These are phyloP conservation scores for Leptinotarsa peninsularis DNA, from an alignment of 2,888 invertebrate genomes.

Conservation along the genomic window DNA sequence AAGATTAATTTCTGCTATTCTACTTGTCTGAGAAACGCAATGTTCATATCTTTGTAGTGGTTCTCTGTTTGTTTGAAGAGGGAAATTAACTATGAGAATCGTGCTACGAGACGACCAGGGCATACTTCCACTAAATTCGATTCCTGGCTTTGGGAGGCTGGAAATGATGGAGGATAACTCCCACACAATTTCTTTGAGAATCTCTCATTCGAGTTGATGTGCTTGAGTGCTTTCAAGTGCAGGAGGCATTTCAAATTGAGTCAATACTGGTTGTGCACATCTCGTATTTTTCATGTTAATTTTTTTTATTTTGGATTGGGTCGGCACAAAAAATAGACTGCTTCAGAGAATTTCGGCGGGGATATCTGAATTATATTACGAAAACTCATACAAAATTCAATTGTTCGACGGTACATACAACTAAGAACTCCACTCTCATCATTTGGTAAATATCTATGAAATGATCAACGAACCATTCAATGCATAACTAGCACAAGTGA, in stretches of 20 bases:
- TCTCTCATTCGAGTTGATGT: not conserved
- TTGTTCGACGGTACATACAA: too few relatives aligned
- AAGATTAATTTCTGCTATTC: constrained; percentile 21
- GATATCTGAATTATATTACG: too few relatives aligned
- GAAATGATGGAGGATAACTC: not conserved
- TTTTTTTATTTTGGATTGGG: too few relatives aligned
- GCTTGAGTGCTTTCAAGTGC: not conserved
- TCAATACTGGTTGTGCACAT: not conserved
- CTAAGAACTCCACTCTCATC: too few relatives aligned
- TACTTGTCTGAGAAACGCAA: constrained; percentile 6
- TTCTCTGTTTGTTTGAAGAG: constrained; percentile 15
- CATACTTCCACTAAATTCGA: constrained; percentile 12
- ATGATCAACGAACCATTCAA: too few relatives aligned
- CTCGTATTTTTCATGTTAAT: too few relatives aligned
- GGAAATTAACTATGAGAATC: constrained; percentile 22
- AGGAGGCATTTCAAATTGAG: not conserved
- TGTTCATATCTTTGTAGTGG: constrained; percentile 6
- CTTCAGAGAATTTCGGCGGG: too few relatives aligned
- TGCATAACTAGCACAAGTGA: too few relatives aligned
- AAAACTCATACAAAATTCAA: too few relatives aligned
- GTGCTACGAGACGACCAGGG: constrained; percentile 22
- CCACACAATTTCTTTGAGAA: constrained; percentile 4
- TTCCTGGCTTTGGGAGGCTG: not conserved
- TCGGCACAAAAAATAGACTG: too few relatives aligned
- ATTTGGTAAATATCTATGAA: too few relatives aligned